phyloP scores from a whole-genome alignment of 35 echinoderm and acorn worm species.

The Lytechinus pictus region DNA sequence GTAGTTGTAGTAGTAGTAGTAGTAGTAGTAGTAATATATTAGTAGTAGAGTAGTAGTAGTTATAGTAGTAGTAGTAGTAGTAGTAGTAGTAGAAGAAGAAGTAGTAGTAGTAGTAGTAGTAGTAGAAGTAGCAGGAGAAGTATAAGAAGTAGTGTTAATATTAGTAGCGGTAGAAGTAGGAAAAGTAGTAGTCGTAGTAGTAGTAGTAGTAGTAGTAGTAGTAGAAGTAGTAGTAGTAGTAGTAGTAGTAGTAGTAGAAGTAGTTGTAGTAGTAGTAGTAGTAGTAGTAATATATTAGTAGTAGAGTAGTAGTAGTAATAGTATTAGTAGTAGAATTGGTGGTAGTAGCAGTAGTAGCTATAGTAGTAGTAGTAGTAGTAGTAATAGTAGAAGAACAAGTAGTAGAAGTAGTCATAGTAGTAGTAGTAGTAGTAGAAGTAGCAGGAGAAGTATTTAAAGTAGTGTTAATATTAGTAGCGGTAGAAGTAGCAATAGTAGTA shows the following conservation, averaged over 20 bases:
- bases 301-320: no score
- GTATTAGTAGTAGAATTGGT: no score
- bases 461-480: no score
- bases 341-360: no score
- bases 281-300: no score
- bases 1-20: not conserved
- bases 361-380: conserved; percentile 3
- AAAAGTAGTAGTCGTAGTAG: no score
- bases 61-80: not conserved
- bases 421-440: no score
- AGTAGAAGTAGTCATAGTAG: no score
- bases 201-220: not conserved
- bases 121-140: no score
- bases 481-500: no score
- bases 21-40: conserved; percentile 2
- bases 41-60: conserved; percentile 2
- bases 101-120: not conserved
- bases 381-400: not conserved
- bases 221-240: not conserved
- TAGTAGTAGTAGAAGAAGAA: not conserved
- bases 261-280: conserved; percentile 1
- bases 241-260: conserved; percentile 9
- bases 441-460: not conserved
- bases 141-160: no score
- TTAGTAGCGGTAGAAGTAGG: no score